Percentiles rank a stretch among this genome's conserved stretches.
Evolutionary conservation across 2,797 vertebrate genomes (phyloP).

Genomic region (Oreortyx pictus): DNA sequence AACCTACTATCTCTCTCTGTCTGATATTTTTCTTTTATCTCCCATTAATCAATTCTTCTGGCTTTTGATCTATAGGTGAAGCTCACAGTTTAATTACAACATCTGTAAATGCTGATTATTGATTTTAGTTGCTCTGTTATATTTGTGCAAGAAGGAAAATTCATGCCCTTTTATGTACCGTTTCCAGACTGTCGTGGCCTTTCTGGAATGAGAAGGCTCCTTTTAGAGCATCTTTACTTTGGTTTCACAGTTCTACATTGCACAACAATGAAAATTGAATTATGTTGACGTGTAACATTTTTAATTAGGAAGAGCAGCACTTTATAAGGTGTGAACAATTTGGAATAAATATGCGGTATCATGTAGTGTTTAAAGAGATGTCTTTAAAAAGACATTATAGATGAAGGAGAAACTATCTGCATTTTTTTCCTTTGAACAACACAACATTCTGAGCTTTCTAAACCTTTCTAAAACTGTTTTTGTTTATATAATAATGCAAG

Average conservation of each 20-base stretch:
- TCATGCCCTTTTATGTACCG: not conserved
- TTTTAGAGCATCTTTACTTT: slow-evolving; percentile 40
- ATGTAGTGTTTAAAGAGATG: not conserved
- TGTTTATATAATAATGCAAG: not conserved
- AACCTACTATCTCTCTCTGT: not conserved
- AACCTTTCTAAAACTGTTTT: not conserved
- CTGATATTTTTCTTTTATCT: slow-evolving; percentile 31
- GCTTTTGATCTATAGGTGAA: slow-evolving; percentile 14
- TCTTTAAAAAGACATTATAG: not conserved
- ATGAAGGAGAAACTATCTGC: not conserved
- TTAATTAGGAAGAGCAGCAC: slow-evolving; percentile 30
- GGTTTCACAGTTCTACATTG: slow-evolving; percentile 23
- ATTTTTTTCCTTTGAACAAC: not conserved
- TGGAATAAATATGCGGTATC: not conserved
- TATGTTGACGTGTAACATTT: slow-evolving; percentile 1
- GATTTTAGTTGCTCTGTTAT: slow-evolving; percentile 46
- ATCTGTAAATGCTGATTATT: slow-evolving; percentile 33
- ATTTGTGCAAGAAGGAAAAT: not conserved
- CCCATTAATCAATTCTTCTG: slow-evolving; percentile 12
- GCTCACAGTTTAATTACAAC: slow-evolving; percentile 42
- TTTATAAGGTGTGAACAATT: slow-evolving; percentile 7
- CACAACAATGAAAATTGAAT: slow-evolving; percentile 29
- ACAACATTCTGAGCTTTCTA: not conserved
- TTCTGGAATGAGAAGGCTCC: not conserved
- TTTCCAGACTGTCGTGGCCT: slow-evolving; percentile 11